Evolutionary conservation across 2,888 invertebrate species (phyloP), one percentile per base, ranked within the genome.

Genomic region (Idaea straminata): DNA sequence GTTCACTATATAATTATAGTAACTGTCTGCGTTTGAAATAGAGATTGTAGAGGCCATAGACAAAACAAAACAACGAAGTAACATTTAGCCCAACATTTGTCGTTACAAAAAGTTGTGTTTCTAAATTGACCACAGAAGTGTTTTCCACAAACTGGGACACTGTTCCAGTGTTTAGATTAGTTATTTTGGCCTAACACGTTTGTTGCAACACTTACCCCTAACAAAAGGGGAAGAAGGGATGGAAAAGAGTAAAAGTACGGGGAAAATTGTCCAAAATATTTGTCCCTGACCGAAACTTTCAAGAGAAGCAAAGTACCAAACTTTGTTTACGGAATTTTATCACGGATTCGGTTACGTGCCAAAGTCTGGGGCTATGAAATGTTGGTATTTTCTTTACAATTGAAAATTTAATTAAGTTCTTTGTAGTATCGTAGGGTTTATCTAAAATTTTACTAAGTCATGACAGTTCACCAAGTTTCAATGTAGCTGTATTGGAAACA

Each of bases 331-430:
- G 47, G 47, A 47, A 47, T 47, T 47, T 47, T 25, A 25, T 25
- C 47, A 10, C 6, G 47, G 13, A 47, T 47, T 47, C 47, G 47
- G 47, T 47, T 47, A 36, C 47, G 47, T 47, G 10, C 47, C 47
- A 10, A 47, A 47, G 47, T 47, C 47, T 13, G 47, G 13, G 47
- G 10, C 47, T 47, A 36, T 36, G 47, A 47, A 47, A 47, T 47
- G 47, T 47, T 47, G 47, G 47, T 47, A 47, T 47, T 47, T 47
- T 13, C 47, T 47, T 10, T 47, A 10, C 13, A 47, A 47, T 47
- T 47, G 47, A 47, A 47, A 47, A 47, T 47, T 47, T 47, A 47
- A 47, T 47, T 47, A 47, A 47, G 47, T 47, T 47, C 47, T 47
- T 47, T 10, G 47, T 5, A 47, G 47, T 47, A 47, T 47, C 47